Conservation (phyloP, 2,888 invertebrate species). For the Ryuthela nishihirai region DNA sequence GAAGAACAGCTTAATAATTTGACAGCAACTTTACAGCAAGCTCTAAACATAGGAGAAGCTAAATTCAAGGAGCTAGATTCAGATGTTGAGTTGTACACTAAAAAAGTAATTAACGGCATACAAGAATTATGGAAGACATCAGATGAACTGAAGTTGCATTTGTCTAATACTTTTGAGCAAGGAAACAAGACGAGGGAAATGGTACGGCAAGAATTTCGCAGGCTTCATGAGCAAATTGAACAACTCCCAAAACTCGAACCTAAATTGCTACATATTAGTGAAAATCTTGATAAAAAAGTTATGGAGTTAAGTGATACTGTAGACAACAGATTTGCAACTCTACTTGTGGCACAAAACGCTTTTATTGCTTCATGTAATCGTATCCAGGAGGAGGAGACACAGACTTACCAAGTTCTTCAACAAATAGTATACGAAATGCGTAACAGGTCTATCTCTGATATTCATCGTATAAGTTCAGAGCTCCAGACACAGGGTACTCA, state of each 20-base stretch:
- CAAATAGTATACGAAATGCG: slow-evolving; percentile 62
- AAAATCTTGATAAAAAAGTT: slow-evolving; percentile 36
- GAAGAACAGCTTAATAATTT: slow-evolving; percentile 29
- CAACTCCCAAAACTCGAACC: slow-evolving; percentile 35
- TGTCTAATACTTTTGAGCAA: slow-evolving; percentile 58
- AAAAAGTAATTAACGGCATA: slow-evolving; percentile 62
- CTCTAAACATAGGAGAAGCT: slow-evolving; percentile 22
- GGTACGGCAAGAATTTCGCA: slow-evolving; percentile 55
- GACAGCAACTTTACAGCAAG: slow-evolving; percentile 19
- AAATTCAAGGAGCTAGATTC: slow-evolving; percentile 40
- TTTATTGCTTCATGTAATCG: slow-evolving; percentile 65
- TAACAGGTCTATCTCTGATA: slow-evolving; percentile 55
- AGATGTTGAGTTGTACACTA: slow-evolving; percentile 40
- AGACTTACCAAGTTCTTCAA: slow-evolving; percentile 61
- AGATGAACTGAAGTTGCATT: slow-evolving; percentile 51
- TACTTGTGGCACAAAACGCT: slow-evolving; percentile 61
- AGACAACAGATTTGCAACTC: slow-evolving; percentile 47
- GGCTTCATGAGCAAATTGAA: slow-evolving; percentile 40
- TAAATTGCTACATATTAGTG: slow-evolving; percentile 24
- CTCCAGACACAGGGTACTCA: slow-evolving; percentile 9
- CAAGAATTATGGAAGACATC: slow-evolving; percentile 61
- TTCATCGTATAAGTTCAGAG: slow-evolving; percentile 15
- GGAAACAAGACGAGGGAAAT: slow-evolving; percentile 55
- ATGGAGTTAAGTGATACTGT: slow-evolving; percentile 39
- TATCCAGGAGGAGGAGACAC: slow-evolving; percentile 63